Evolutionary conservation across 2,797 vertebrate species (phyloP).

Genomic region (Pangasius djambal): DNA sequence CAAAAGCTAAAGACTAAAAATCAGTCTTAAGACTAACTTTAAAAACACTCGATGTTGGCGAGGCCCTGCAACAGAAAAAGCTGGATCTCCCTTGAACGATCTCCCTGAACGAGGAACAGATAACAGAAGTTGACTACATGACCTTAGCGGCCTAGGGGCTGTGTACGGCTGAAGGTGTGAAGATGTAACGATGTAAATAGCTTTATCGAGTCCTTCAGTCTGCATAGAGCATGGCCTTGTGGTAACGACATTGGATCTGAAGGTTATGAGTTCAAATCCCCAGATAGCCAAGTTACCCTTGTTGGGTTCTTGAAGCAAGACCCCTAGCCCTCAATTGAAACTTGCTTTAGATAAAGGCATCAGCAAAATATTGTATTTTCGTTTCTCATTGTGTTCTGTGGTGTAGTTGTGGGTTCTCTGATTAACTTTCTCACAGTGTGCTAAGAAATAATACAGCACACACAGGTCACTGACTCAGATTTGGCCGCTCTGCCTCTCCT

Average conservation of each 20-base stretch:
- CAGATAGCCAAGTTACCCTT: neutral
- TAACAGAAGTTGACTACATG: too few relatives aligned
- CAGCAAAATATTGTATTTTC: neutral
- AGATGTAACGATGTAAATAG: neutral
- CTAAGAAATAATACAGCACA: constrained; percentile 20
- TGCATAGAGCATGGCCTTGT: neutral
- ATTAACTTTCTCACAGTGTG: neutral
- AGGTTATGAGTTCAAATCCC: neutral
- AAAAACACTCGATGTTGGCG: too few relatives aligned
- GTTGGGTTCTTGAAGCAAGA: neutral
- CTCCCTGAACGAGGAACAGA: too few relatives aligned
- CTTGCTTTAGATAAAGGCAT: neutral
- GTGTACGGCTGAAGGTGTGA: too few relatives aligned
- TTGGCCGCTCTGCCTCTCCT: constrained; percentile 26
- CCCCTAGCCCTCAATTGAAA: neutral
- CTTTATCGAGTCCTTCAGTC: neutral
- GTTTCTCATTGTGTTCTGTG: neutral
- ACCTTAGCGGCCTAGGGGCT: too few relatives aligned
- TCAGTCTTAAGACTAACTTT: too few relatives aligned
- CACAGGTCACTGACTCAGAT: constrained; percentile 29
- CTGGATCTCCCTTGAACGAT: too few relatives aligned
- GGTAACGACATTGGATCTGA: neutral
- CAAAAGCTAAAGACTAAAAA: too few relatives aligned
- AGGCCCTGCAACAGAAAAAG: too few relatives aligned
- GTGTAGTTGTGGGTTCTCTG: constrained; percentile 6